Evolutionary conservation across 2,113 vertebrate species (phyloP).

Genomic region (Ictalurus punctatus): DNA sequence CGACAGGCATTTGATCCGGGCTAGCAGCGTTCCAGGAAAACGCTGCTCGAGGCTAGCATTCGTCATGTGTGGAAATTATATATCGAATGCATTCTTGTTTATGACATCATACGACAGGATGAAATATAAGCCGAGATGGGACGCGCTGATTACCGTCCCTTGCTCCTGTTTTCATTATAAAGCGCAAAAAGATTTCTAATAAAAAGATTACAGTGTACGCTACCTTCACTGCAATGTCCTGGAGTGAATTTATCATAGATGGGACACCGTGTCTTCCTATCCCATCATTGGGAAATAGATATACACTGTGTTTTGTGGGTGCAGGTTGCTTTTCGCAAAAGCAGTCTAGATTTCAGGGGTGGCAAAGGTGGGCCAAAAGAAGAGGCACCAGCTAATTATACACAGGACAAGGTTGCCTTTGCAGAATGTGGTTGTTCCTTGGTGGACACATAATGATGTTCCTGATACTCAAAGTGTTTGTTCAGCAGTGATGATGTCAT

Average conservation of each 20-base stretch:
- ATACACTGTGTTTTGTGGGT: slow-evolving; percentile 32
- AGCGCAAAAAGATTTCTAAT: slow-evolving; percentile 77
- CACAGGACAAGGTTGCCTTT: neutral
- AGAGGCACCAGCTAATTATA: neutral
- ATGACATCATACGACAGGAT: slow-evolving; percentile 81
- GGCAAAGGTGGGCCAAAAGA: neutral
- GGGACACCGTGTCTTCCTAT: slow-evolving; percentile 37
- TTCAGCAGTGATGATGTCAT: neutral
- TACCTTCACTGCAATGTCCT: slow-evolving; percentile 69
- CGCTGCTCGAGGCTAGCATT: slow-evolving; percentile 69
- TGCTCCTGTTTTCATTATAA: slow-evolving; percentile 82
- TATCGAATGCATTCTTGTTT: slow-evolving; percentile 73
- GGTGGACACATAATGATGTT: neutral
- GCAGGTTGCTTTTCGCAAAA: neutral
- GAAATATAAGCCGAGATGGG: slow-evolving; percentile 81
- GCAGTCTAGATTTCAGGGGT: neutral
- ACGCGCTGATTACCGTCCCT: slow-evolving; percentile 74
- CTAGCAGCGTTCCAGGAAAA: slow-evolving; percentile 72
- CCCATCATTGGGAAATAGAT: slow-evolving; percentile 47
- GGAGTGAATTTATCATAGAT: slow-evolving; percentile 69
- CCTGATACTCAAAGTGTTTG: neutral
- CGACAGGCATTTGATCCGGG: slow-evolving; percentile 69
- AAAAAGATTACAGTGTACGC: slow-evolving; percentile 80
- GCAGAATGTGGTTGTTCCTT: neutral
- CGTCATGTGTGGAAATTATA: slow-evolving; percentile 81